These are phyloP conservation scores for Noctuana brunneofusca DNA, from an alignment of 2,888 invertebrate genomes.

Conservation along the genomic window DNA sequence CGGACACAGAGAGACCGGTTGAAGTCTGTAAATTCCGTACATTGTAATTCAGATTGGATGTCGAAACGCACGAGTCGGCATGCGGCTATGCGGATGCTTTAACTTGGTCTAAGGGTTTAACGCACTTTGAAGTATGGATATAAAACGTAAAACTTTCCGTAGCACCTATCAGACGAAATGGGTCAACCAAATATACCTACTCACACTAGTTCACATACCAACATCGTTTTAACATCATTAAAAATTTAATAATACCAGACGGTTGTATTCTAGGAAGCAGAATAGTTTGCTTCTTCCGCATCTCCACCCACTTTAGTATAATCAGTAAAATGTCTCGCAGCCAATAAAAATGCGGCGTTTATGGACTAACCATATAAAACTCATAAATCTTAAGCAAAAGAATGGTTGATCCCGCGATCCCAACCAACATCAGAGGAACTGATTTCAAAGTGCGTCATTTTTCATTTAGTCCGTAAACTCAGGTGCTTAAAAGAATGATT, in stretches of 20 bases:
- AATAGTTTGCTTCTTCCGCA: slow-evolving; percentile 70
- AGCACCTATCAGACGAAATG: slow-evolving; percentile 22
- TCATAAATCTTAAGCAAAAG: slow-evolving; percentile 73
- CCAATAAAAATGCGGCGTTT: slow-evolving; percentile 76
- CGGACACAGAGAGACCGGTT: slow-evolving; percentile 63
- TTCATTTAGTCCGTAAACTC: slow-evolving; percentile 70
- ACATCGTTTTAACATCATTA: slow-evolving; percentile 36
- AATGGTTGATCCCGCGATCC: slow-evolving; percentile 55
- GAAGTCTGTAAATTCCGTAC: slow-evolving; percentile 71
- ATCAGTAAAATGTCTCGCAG: slow-evolving; percentile 76
- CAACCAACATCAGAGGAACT: slow-evolving; percentile 71
- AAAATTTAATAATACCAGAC: slow-evolving; percentile 33
- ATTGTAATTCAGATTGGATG: slow-evolving; percentile 79
- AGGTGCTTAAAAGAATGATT: slow-evolving; percentile 68
- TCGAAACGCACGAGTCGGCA: slow-evolving; percentile 75
- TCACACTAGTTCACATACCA: slow-evolving; percentile 13
- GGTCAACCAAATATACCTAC: slow-evolving; percentile 26
- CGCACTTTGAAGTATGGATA: slow-evolving; percentile 50
- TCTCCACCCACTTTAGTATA: slow-evolving; percentile 63
- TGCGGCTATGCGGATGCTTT: slow-evolving; percentile 72
- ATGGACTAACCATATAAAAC: slow-evolving; percentile 75
- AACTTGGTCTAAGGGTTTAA: slow-evolving; percentile 45
- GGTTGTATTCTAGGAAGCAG: slow-evolving; percentile 65
- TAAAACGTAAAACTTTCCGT: slow-evolving; percentile 34
- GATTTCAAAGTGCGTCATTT: slow-evolving; percentile 75